Evolutionary conservation across 2,888 invertebrate species (phyloP).

Genomic region (Subacronicta megacephala): DNA sequence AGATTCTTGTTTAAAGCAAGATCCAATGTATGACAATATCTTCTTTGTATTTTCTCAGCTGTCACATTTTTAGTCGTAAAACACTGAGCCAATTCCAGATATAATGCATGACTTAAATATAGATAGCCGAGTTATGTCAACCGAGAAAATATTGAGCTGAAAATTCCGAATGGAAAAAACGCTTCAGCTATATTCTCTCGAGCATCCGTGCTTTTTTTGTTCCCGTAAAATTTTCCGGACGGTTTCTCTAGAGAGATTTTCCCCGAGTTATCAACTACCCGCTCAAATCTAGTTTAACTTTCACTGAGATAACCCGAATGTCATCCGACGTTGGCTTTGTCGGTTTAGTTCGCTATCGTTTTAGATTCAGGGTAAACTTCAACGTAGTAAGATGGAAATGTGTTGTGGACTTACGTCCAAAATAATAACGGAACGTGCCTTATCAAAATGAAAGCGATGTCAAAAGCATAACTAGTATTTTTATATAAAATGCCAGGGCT

Average conservation of each 20-base stretch:
- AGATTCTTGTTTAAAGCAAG: not conserved
- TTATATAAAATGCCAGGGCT: not conserved
- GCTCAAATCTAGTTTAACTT: constrained; percentile 44
- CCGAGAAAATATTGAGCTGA: constrained; percentile 17
- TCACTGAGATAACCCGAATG: constrained; percentile 37
- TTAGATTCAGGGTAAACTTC: constrained; percentile 32
- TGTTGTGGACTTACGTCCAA: constrained; percentile 5
- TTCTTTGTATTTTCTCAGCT: not conserved
- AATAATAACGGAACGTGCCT: constrained; percentile 3
- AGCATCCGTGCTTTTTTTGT: constrained; percentile 19
- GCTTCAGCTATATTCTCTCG: constrained; percentile 15
- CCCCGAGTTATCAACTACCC: constrained; percentile 28
- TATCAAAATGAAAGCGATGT: not conserved
- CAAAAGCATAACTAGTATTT: not conserved
- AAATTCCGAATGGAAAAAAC: constrained; percentile 23
- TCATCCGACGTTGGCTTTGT: constrained; percentile 21
- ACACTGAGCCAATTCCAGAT: not conserved
- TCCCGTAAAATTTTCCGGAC: constrained; percentile 9
- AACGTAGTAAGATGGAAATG: constrained; percentile 3
- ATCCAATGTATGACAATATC: not conserved
- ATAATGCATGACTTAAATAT: constrained; percentile 10
- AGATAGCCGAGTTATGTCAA: constrained; percentile 13
- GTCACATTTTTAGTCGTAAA: constrained; percentile 5
- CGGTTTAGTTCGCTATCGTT: constrained; percentile 43
- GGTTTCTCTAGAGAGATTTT: constrained; percentile 12